These are phyloP conservation scores for Turritopsis rubra DNA, from an alignment of 30 jellyfish, hydroid and myxozoan genomes.

Conservation along the genomic window DNA sequence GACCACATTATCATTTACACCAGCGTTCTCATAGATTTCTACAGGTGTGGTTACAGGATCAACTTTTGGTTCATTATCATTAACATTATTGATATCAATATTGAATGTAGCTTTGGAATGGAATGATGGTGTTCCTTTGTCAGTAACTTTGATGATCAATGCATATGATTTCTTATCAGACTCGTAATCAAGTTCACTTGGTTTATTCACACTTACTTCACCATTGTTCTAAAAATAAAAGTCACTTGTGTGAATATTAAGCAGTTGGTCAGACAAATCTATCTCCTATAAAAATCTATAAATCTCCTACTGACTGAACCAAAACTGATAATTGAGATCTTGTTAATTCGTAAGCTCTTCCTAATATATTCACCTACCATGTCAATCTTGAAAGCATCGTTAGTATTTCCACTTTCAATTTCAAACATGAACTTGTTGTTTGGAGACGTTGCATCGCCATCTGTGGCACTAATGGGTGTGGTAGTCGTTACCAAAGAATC, in stretches of 20 bases:
- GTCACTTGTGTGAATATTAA: too few species aligned
- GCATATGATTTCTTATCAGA: conserved; percentile 19
- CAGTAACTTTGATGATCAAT: conserved; percentile 56
- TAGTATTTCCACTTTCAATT: conserved; percentile 23
- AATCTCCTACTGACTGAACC: too few species aligned
- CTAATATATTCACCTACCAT: background rate
- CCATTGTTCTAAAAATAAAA: background rate
- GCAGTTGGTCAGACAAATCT: too few species aligned
- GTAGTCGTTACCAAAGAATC: background rate
- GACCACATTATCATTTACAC: conserved; percentile 40
- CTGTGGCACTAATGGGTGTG: background rate
- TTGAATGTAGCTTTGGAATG: conserved; percentile 24
- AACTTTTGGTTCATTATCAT: conserved; percentile 70
- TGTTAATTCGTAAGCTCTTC: background rate
- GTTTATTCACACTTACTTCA: background rate
- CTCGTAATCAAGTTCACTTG: conserved; percentile 12
- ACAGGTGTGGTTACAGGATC: conserved; percentile 18
- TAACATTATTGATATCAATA: conserved; percentile 48
- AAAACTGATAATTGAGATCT: too few species aligned
- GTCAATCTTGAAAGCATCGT: conserved; percentile 11
- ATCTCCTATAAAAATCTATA: too few species aligned
- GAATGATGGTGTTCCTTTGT: conserved; percentile 71
- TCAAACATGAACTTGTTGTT: background rate
- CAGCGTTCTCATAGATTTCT: conserved; percentile 37
- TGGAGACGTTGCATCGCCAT: conserved; percentile 8